Conservation (phyloP, 2,113 vertebrate genomes). For the Mandrillus leucophaeus region DNA sequence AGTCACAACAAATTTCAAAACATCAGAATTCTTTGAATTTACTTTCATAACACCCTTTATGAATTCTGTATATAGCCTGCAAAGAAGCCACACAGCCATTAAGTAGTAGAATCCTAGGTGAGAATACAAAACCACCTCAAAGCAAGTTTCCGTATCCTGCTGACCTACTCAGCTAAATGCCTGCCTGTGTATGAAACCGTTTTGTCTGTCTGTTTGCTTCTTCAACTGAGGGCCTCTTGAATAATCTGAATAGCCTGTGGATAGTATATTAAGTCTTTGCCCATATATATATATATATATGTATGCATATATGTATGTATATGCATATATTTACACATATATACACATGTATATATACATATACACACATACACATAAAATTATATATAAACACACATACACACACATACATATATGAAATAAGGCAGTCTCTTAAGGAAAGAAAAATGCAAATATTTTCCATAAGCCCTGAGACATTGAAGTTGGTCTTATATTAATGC, state of each 20-base stretch:
- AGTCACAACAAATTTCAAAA: neutral
- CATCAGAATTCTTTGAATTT: constrained; percentile 52
- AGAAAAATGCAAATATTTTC: constrained; percentile 17
- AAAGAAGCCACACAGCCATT: constrained; percentile 29
- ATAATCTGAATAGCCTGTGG: constrained; percentile 49
- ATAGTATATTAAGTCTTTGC: constrained; percentile 63
- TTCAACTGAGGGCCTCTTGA: neutral
- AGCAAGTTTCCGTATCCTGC: constrained; percentile 79
- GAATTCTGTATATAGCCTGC: neutral
- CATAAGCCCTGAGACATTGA: neutral
- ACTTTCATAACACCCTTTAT: neutral
- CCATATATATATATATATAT: neutral
- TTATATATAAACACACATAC: too few relatives aligned
- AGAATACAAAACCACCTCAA: constrained; percentile 74
- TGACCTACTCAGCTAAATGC: constrained; percentile 76
- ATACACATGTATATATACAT: too few relatives aligned
- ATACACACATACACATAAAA: too few relatives aligned
- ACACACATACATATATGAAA: neutral
- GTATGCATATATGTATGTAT: neutral
- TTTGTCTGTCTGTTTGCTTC: neutral
- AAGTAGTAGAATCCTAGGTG: constrained; percentile 70
- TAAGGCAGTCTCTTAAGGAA: neutral
- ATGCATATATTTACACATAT: neutral
- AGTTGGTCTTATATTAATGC: neutral
- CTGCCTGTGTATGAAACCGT: constrained; percentile 58